Base-by-base conservation (phyloP, 2,888 invertebrate species). In the Cremastobaeus sp. region DNA sequence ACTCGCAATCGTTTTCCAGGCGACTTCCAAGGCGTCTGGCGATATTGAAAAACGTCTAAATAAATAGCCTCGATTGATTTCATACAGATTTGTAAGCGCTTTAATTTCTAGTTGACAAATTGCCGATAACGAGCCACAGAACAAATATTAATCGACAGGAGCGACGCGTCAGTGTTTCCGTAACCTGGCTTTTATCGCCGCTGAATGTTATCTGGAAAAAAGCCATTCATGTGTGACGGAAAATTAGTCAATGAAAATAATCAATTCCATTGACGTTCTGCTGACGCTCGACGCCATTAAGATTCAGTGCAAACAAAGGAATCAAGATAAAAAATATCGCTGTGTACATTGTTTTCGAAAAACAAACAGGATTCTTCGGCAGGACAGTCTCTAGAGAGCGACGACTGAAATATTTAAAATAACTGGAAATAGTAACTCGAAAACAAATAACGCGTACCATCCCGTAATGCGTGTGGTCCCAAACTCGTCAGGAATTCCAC, bases 71-170 rank as follows among this genome's bases (percentile, higher is more conserved):
- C 14, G 32, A 55, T 35, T 59, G 45, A 45, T 35, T 57, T 45
- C 9, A 18, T 57, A 20, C 14, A 6, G 35, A 52, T 28, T 52
- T 11, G 5, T 17, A 12, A 11, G 32, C 17, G 21, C 35, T 37
- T 28, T 20, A 37, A 60, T 48, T 60, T 48, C 20, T 60, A 14
- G 18, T 14, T 32, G 39, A 48, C 39, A 41, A 48, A 39, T 39
- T 60, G 20, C 14, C 30, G 37, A 37, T 30, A 39, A 48, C 48
- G 34, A 47, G 30, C 8, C 28, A 8, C 25, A 21, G 25, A 43
- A 15, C 18, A 54, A 54, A 54, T 39, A 39, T 17, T 39, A 54
- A 54, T 54, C 28, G 39, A 12, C n/a, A n/a, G n/a, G n/a, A n/a
- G n/a, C n/a, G n/a, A n/a, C n/a, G n/a, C n/a, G 18, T 54, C 12